Percentiles rank a stretch among this genome's conserved stretches.
These are phyloP conservation scores for Cordilura impudica DNA, from an alignment of 2,888 invertebrate species.

Conservation along the genomic window DNA sequence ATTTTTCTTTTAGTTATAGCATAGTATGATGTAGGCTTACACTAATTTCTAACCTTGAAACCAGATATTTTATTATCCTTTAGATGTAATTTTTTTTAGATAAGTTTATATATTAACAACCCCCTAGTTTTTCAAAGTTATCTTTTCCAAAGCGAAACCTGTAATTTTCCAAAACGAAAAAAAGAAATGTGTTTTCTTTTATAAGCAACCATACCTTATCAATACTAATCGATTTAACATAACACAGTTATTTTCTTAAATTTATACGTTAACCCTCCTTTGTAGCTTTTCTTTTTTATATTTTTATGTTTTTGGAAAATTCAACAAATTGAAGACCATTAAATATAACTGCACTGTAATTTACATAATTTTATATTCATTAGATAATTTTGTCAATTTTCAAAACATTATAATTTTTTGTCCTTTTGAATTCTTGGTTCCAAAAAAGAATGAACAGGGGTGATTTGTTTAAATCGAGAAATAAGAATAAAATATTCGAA, in stretches of 20 bases:
- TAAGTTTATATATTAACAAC: neutral
- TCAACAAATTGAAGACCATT: slow-evolving; percentile 66
- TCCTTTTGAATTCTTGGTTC: neutral
- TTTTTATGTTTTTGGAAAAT: slow-evolving; percentile 22
- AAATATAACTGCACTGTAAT: slow-evolving; percentile 76
- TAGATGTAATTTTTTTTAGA: neutral
- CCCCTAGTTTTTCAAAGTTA: neutral
- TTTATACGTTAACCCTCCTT: slow-evolving; percentile 21
- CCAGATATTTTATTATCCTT: neutral
- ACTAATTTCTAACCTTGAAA: too few species aligned
- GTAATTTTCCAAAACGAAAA: slow-evolving; percentile 5
- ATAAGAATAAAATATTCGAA: neutral
- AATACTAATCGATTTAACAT: slow-evolving; percentile 56
- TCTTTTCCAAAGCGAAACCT: neutral
- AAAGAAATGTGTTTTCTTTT: neutral
- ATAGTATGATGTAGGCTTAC: too few species aligned
- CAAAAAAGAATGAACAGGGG: slow-evolving; percentile 21
- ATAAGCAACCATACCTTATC: slow-evolving; percentile 38
- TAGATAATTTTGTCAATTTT: slow-evolving; percentile 77
- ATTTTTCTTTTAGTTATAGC: too few species aligned
- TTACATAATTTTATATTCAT: slow-evolving; percentile 77
- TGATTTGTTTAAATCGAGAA: slow-evolving; percentile 23
- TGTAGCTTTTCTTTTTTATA: slow-evolving; percentile 27
- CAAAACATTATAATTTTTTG: slow-evolving; percentile 70
- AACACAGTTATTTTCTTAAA: slow-evolving; percentile 45